Evolutionary conservation across 2,888 invertebrate genomes (phyloP).

Genomic region (Eupithecia centaureata): DNA sequence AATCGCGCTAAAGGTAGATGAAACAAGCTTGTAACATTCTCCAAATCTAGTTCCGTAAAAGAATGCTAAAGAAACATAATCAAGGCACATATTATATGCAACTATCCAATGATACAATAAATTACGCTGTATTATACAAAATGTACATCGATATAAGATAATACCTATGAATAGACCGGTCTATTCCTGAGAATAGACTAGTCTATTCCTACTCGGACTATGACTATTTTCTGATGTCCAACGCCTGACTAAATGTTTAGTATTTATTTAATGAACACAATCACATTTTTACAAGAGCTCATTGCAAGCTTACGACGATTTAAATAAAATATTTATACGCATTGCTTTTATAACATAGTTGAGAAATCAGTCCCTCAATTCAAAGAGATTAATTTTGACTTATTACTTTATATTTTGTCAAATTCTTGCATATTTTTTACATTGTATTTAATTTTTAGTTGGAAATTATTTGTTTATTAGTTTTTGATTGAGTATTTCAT

Average conservation of each 20-base stretch:
- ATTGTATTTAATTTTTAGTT: too few relatives aligned
- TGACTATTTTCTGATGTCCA: not conserved
- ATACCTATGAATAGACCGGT: not conserved
- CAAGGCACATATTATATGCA: constrained; percentile 6
- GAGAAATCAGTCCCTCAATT: not conserved
- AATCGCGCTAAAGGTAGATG: not conserved
- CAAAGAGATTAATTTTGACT: too few relatives aligned
- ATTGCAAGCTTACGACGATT: constrained; percentile 50
- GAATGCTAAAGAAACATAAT: constrained; percentile 5
- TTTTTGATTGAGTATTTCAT: not conserved
- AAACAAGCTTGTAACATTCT: not conserved
- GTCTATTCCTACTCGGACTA: not conserved
- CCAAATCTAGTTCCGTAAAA: not conserved
- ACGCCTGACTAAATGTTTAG: constrained; percentile 41
- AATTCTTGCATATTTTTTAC: too few relatives aligned
- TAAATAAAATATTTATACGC: constrained; percentile 15
- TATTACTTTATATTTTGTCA: too few relatives aligned
- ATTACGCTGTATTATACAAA: constrained; percentile 58
- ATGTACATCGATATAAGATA: constrained; percentile 55
- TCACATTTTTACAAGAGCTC: constrained; percentile 59
- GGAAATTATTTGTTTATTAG: too few relatives aligned
- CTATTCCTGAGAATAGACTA: not conserved
- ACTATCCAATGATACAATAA: constrained; percentile 8
- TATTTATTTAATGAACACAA: constrained; percentile 79
- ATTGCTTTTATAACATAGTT: not conserved